Evolutionary conservation across 1,140 invertebrate genomes (phyloP), one percentile per base, ranked within the genome.

Genomic region (Zaprionus tsacasi): DNA sequence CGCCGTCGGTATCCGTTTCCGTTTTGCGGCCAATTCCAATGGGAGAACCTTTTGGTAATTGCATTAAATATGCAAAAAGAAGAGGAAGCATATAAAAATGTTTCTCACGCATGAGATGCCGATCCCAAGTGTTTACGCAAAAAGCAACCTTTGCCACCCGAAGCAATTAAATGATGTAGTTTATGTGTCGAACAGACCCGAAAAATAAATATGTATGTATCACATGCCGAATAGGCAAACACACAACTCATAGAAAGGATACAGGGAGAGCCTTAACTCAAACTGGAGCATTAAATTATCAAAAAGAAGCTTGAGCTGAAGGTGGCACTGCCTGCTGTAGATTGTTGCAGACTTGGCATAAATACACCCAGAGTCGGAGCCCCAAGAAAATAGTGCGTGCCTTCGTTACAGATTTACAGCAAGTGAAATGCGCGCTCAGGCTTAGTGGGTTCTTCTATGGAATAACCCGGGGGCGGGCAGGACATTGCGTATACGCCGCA

Each of bases 281-380:
- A 89, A 83, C 75, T 45, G 6, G 71, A 78, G 85, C 85, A 89
- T 89, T 89, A 89, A 89, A 89, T 89, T 89, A 89, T 89, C 85
- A 85, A 89, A 87, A 80, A 68, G 21, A 70, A 43, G 30, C 15
- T 40, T 12, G 1, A 36, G 13, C 30, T 8, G 54, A 74, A 77
- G 76, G 76, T 68, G 58, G 52, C 52, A 33, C 55, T 13, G 43
- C 56, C 27, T 30, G 40, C 25, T 50, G 56, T 13, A 35, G 30
- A 71, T 67, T 76, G 64, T 79, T 86, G 85, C 85, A 73, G 69
- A 89, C 75, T 85, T 79, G 82, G 85, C 85, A 89, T 79, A 89
- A 89, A 76, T 76, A 74, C 79, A 52, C 11, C 7, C 25, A 1
- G 21, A 21, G 2, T n/a, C n/a, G 21, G 35, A 27, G 61, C 6